These are phyloP conservation scores for Labeo rohita DNA, from an alignment of 2,113 vertebrate species.

Conservation along the genomic window DNA sequence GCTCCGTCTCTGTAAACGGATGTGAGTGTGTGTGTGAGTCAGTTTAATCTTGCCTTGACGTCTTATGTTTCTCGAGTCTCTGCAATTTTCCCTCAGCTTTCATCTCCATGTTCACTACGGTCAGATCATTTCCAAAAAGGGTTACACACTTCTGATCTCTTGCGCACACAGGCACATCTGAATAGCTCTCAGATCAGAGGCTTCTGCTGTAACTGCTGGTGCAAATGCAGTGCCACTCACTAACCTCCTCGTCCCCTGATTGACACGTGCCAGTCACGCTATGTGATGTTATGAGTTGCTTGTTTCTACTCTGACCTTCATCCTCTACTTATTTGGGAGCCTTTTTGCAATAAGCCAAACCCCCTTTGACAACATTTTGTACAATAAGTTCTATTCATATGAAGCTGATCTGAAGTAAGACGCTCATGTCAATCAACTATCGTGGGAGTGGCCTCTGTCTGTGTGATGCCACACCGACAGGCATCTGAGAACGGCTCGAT, in stretches of 20 bases:
- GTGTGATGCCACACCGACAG: too few relatives aligned
- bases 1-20: background rate
- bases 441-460: too few relatives aligned
- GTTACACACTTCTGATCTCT: slow-evolving; percentile 14
- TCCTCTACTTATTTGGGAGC: background rate
- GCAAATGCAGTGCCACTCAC: background rate
- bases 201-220: background rate
- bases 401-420: too few relatives aligned
- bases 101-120: slow-evolving; percentile 60
- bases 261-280: slow-evolving; percentile 31
- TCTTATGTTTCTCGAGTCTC: slow-evolving; percentile 68
- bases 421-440: too few relatives aligned
- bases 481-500: too few relatives aligned
- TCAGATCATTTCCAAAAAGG: slow-evolving; percentile 60
- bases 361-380: background rate
- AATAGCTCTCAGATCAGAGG: background rate
- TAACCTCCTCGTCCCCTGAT: background rate
- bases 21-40: slow-evolving; percentile 34
- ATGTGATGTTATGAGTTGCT: too few relatives aligned
- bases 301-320: too few relatives aligned
- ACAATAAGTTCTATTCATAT: background rate
- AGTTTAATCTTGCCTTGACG: slow-evolving; percentile 67
- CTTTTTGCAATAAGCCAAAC: background rate
- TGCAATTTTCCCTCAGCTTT: slow-evolving; percentile 67
- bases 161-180: background rate